phyloP scores from a whole-genome alignment of 1,140 invertebrate species.

The Hirudo medicinalis region DNA sequence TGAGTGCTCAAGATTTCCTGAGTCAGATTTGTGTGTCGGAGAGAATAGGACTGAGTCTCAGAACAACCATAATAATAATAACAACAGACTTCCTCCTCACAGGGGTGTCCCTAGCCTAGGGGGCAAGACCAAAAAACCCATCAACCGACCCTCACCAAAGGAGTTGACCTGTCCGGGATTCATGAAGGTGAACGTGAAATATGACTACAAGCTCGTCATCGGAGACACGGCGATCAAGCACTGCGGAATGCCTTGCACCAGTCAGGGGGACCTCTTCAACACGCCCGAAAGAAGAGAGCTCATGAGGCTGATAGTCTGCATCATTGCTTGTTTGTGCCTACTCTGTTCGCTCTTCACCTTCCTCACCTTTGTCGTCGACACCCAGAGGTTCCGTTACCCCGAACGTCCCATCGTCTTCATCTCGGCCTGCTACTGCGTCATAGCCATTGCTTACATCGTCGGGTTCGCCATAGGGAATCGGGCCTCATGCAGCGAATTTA shows the following conservation, averaged over 20 bases:
- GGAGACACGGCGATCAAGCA: neutral
- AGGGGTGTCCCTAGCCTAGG: neutral
- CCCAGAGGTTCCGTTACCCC: neutral
- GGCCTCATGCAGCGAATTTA: neutral
- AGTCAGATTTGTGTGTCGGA: slow-evolving; percentile 5
- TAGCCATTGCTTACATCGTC: slow-evolving; percentile 1
- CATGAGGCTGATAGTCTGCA: neutral
- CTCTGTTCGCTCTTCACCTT: slow-evolving; percentile 9
- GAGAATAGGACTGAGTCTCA: slow-evolving; percentile 3
- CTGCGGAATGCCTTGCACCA: neutral
- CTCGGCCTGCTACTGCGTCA: slow-evolving; percentile 2
- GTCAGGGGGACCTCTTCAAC: neutral
- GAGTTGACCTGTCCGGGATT: neutral
- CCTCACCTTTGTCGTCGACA: neutral
- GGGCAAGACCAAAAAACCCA: neutral
- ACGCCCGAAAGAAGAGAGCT: neutral
- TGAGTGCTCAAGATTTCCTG: neutral
- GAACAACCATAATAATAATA: neutral
- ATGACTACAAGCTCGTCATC: slow-evolving; percentile 1
- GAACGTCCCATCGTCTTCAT: slow-evolving; percentile 6
- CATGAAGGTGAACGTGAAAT: neutral
- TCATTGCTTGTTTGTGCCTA: neutral
- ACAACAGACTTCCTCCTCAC: too few relatives aligned
- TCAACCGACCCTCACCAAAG: neutral
- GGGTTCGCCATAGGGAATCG: neutral